phyloP scores from a whole-genome alignment of 2,888 invertebrate species.

The Portevinia maculata region DNA sequence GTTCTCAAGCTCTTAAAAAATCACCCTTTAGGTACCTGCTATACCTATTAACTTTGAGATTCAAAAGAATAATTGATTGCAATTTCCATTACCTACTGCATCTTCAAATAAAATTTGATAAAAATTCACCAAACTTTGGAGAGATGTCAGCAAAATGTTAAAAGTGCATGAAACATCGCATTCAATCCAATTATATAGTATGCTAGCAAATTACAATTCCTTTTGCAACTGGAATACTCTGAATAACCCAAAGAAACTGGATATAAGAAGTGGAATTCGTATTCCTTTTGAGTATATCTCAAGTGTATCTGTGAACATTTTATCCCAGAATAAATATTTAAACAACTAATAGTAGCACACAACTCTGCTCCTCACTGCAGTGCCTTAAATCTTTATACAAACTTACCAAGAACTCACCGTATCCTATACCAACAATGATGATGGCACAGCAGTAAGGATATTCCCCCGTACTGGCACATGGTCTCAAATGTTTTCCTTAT shows the following conservation, averaged over 20 bases:
- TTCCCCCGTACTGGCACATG: constrained; percentile 5
- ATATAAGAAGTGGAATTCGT: constrained; percentile 20
- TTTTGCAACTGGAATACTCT: not conserved
- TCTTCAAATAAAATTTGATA: constrained; percentile 41
- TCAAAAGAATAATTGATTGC: constrained; percentile 32
- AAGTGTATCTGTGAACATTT: constrained; percentile 65
- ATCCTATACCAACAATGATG: not conserved
- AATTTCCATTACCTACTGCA: constrained; percentile 39
- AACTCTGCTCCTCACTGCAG: constrained; percentile 31
- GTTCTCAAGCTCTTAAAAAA: too few species aligned
- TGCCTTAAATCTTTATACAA: constrained; percentile 37
- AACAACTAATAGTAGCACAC: constrained; percentile 70
- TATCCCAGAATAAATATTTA: constrained; percentile 70
- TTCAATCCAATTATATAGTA: constrained; percentile 34
- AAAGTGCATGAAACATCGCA: constrained; percentile 45
- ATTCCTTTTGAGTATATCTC: constrained; percentile 48
- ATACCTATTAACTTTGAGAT: too few species aligned
- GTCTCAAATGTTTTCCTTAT: constrained; percentile 34
- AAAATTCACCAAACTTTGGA: constrained; percentile 19
- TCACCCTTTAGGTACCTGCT: too few species aligned
- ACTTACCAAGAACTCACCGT: constrained; percentile 3
- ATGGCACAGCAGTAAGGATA: constrained; percentile 5
- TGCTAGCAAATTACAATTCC: constrained; percentile 11
- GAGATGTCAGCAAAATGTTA: constrained; percentile 44
- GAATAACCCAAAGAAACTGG: not conserved